A percentile compares a stretch with the other conserved stretches of the same genome.
phyloP scores from a whole-genome alignment of 2,797 vertebrate species.

The Pogoniulus pusillus region DNA sequence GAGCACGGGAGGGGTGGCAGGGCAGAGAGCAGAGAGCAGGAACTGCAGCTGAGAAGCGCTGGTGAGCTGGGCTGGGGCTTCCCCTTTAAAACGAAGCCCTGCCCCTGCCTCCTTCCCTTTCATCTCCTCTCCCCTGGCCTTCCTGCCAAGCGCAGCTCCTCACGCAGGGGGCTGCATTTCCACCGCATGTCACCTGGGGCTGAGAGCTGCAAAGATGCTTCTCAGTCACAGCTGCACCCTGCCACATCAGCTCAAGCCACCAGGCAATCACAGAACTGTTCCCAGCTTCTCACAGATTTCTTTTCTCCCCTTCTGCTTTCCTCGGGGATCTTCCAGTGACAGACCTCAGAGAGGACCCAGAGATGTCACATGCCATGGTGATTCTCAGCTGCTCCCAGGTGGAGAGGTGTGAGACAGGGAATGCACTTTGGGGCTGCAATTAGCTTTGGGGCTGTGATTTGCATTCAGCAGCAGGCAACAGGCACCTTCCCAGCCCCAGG shows the following conservation, averaged over 20 bases:
- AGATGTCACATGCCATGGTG: neutral
- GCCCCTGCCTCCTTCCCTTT: neutral
- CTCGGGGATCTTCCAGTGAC: neutral
- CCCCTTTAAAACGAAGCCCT: neutral
- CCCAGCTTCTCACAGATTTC: neutral
- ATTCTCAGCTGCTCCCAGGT: neutral
- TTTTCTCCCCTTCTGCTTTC: neutral
- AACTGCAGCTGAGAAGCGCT: neutral
- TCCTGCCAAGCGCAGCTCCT: neutral
- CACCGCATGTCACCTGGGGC: neutral
- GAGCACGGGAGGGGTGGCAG: neutral
- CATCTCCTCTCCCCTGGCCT: neutral
- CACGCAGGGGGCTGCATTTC: neutral
- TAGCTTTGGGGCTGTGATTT: neutral
- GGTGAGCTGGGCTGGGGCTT: too few relatives aligned
- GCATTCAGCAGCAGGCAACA: neutral
- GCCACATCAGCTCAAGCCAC: neutral
- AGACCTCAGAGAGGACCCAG: neutral
- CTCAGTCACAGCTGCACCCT: neutral
- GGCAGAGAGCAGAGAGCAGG: neutral
- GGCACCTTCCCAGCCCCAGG: rapidly evolving
- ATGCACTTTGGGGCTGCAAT: neutral
- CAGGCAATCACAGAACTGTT: neutral
- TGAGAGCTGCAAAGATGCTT: neutral
- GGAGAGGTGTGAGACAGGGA: neutral